Base-by-base conservation (phyloP, 2,797 vertebrate species). In the Oryzias sinensis region DNA sequence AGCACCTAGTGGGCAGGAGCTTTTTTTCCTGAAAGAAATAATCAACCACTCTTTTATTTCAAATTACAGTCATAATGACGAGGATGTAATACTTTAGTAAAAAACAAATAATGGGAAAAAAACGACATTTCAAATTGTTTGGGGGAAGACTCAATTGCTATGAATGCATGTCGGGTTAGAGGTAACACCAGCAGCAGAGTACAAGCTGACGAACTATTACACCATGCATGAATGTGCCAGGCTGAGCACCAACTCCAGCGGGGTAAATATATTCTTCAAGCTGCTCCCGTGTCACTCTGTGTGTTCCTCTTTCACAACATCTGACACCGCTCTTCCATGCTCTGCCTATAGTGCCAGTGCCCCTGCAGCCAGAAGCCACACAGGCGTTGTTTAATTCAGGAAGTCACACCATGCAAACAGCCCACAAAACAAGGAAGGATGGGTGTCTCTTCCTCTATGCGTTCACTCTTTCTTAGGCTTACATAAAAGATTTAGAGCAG, bases 361-460 rank as follows among this genome's bases (percentile, higher is more conserved):
- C 79, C 82, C 83, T 9, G 77, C 70, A 80, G 86, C 77, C 73
- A 79, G 70, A 53, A 62, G 68, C 82, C 62, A 62, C 76, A 70
- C 77, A 75, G 71, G 82, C 81, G 79, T 51, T 4, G 59, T 64
- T 86, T 91, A 87, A 92, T 90, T 82, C 77, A 74, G 88, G 77
- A 62, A 60, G 67, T 87, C 87, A 85, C 70, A 63, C 71, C 80
- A 72, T 68, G 77, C 80, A 87, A 90, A 89, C 80, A 83, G 65
- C 11, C 4, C 58, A 74, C 72, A 43, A 81, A 89, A 87, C 89
- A 81, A 88, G 84, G 75, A 80, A 52, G 60, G 69, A 76, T 72
- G 65, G 37, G 62, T 25, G 41, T 68, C 43, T 65, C 51, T 49
- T 14, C 48, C 29, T 63, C 33, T 57, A n/a, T 15, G 43, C 24